Evolutionary conservation across 2,113 vertebrate species (phyloP).

Genomic region (Rhinolophus ferrumequinum): DNA sequence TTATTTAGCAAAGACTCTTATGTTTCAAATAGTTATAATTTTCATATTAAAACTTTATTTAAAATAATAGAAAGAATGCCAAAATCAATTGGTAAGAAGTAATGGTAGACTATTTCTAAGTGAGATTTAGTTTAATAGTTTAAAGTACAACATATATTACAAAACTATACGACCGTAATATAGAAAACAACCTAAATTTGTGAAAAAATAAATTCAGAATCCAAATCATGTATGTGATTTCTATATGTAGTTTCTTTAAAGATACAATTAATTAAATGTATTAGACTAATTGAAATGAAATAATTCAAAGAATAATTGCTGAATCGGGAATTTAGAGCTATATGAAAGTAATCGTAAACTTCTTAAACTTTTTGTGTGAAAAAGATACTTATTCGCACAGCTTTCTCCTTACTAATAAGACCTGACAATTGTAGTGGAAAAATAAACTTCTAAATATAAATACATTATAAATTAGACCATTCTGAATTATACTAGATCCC

Average conservation of each 20-base stretch:
- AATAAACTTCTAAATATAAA: background rate
- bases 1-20: background rate
- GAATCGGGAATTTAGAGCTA: conserved; percentile 9
- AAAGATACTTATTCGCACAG: background rate
- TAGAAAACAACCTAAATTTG: conserved; percentile 27
- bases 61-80: background rate
- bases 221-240: background rate
- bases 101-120: conserved; percentile 14
- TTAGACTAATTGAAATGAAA: background rate
- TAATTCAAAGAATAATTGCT: conserved; percentile 4
- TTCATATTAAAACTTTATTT: conserved; percentile 21
- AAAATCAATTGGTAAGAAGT: conserved; percentile 16
- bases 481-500: background rate
- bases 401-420: conserved; percentile 26
- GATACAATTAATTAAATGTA: background rate
- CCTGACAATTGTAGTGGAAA: background rate
- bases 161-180: background rate
- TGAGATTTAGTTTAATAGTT: background rate
- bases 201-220: background rate
- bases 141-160: background rate
- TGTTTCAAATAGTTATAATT: conserved; percentile 23
- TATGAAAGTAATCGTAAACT: background rate
- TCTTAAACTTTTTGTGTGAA: conserved; percentile 36
- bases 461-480: background rate
- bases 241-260: conserved; percentile 12